These are phyloP conservation scores for Vireo altiloquus DNA, from an alignment of 2,113 vertebrate species.

Conservation along the genomic window DNA sequence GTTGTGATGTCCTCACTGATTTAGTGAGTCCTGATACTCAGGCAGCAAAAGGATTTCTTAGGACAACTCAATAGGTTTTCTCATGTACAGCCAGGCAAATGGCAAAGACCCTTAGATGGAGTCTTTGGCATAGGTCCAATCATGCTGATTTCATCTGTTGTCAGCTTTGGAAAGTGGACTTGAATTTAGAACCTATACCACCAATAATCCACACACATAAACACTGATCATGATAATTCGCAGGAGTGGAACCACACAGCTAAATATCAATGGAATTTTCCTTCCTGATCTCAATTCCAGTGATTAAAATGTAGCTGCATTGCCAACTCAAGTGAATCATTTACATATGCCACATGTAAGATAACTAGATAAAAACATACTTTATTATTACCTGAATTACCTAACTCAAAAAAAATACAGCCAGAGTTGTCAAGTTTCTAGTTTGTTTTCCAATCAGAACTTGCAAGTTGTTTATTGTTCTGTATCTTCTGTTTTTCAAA, in stretches of 20 bases:
- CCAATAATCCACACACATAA: not conserved
- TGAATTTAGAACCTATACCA: not conserved
- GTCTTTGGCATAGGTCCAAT: not conserved
- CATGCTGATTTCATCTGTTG: not conserved
- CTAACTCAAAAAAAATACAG: not conserved
- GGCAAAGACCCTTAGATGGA: slow-evolving; percentile 28
- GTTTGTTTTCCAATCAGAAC: not conserved
- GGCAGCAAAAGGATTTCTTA: not conserved
- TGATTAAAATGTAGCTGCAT: not conserved
- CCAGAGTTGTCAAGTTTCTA: not conserved
- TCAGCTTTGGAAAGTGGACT: not conserved
- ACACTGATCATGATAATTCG: not conserved
- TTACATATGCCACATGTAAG: not conserved
- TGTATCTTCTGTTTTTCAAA: not conserved
- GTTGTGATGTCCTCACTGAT: not conserved
- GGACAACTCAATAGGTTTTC: not conserved
- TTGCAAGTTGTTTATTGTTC: not conserved
- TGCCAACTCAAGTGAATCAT: not conserved
- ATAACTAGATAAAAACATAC: not conserved
- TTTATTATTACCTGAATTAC: not conserved
- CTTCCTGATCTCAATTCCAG: not conserved
- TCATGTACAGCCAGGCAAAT: not conserved
- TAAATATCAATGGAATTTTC: slow-evolving; percentile 4
- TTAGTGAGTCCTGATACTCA: not conserved
- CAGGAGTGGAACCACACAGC: not conserved